Base-by-base conservation (phyloP, 2,113 vertebrate species). In the Malaclemys terrapin region DNA sequence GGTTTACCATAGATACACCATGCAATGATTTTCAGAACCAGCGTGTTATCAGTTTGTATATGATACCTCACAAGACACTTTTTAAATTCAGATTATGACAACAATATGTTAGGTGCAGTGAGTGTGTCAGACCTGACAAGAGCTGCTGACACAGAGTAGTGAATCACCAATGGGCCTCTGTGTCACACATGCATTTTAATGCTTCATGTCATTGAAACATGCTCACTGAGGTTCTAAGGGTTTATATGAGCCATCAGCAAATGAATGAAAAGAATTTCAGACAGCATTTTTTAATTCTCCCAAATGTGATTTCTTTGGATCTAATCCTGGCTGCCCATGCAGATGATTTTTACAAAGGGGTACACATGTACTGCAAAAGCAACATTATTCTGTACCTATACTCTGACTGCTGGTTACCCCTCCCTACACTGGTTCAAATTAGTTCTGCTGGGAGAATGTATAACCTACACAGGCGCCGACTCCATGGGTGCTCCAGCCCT, bases 171-270 rank as follows among this genome's bases (percentile, higher is more conserved):
- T 69, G 65, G 8, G 27, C 12, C 27, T 29, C 27, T 9, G 17
- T 20, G 65, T 35, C 62, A 16, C 62, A 65, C 13, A 35, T 17
- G 31, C 93, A 96, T 92, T 95, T 45, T 95, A 93, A 95, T 92
- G 95, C 95, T 94, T 97, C 90, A 94, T 94, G 96, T 96, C 91
- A 93, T 91, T 95, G 94, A 88, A 95, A 45, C 59, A 84, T 85
- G 47, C 81, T 57, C 14, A 90, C 80, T 0, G 4, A 91, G 13
- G 81, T 85, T 81, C 45, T 93, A 65, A 8, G 22, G n/a, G 54
- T 6, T 17, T 88, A 65, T 38, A 25, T 85, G 84, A 49, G 47
- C 11, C 35, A 35, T 76, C 0, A 0, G 7, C 1, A 0, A 10
- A 80, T 42, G 42, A 42, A 42, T 42, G 42, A 42, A 42, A 42